These are phyloP conservation scores for Ptychochromis oligacanthus DNA, from an alignment of 2,113 vertebrate genomes.

Conservation along the genomic window DNA sequence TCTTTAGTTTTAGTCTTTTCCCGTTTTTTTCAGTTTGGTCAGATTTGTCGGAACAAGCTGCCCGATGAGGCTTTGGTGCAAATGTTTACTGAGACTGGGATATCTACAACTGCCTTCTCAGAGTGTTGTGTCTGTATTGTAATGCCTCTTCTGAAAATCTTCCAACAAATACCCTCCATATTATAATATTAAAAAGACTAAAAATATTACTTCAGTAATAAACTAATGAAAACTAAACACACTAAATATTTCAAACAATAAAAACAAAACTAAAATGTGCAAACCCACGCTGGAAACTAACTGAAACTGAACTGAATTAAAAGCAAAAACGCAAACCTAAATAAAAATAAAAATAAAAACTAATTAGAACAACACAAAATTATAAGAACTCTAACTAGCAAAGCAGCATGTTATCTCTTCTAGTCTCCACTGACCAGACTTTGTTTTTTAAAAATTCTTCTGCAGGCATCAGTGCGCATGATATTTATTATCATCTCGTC, in stretches of 20 bases:
- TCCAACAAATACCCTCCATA: background rate
- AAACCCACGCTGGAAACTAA: background rate
- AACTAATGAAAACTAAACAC: background rate
- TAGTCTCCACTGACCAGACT: background rate
- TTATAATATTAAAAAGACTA: conserved; percentile 2
- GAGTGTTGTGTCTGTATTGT: too few relatives aligned
- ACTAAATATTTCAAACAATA: background rate
- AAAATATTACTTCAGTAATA: background rate
- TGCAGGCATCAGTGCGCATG: background rate
- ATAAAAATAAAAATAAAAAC: too few relatives aligned
- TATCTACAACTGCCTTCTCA: too few relatives aligned
- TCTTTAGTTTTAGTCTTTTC: too few relatives aligned
- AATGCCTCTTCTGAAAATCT: too few relatives aligned
- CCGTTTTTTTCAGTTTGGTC: too few relatives aligned
- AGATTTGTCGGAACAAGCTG: too few relatives aligned
- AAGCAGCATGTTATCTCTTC: background rate
- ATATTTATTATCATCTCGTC: background rate
- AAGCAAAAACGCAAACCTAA: background rate
- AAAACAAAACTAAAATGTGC: background rate
- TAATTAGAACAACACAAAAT: too few relatives aligned
- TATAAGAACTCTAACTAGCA: too few relatives aligned
- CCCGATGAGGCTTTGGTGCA: background rate
- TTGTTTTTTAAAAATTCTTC: background rate
- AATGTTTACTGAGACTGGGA: background rate
- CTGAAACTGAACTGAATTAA: background rate